phyloP scores from a whole-genome alignment of 2,113 vertebrate species.

The Axis porcinus region DNA sequence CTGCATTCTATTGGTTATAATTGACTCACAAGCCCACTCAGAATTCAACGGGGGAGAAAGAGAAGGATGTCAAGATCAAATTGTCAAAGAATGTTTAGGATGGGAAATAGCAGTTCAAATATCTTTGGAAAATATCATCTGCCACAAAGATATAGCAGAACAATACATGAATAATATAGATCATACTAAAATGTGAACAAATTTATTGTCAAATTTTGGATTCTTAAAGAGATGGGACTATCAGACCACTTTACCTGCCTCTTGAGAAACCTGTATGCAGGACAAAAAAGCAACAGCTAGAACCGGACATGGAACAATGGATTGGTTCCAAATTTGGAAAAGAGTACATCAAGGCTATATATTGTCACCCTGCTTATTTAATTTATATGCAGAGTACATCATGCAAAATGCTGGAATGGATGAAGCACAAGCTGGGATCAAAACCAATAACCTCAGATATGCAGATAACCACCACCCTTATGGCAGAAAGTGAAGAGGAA shows the following conservation, averaged over 20 bases:
- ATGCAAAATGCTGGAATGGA: not conserved
- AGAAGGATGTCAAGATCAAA: not conserved
- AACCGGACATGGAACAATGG: not conserved
- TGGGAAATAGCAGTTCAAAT: not conserved
- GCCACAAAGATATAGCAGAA: not conserved
- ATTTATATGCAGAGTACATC: not conserved
- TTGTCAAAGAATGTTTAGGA: not conserved
- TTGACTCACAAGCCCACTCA: not conserved
- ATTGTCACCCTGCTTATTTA: not conserved
- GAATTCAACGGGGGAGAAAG: not conserved
- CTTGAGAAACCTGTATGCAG: not conserved
- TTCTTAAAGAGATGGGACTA: not conserved
- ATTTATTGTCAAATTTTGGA: not conserved
- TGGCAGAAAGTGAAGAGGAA: not conserved
- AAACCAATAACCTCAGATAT: not conserved
- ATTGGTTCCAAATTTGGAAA: not conserved
- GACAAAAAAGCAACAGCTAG: not conserved
- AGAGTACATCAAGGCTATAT: not conserved
- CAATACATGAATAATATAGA: not conserved
- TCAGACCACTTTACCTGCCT: not conserved
- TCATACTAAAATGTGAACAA: not conserved
- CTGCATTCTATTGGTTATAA: not conserved
- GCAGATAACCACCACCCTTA: not conserved
- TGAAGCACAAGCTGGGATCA: not conserved
- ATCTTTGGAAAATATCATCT: not conserved